Base-by-base conservation (phyloP, 1,140 invertebrate genomes). In the Delia radicum region DNA sequence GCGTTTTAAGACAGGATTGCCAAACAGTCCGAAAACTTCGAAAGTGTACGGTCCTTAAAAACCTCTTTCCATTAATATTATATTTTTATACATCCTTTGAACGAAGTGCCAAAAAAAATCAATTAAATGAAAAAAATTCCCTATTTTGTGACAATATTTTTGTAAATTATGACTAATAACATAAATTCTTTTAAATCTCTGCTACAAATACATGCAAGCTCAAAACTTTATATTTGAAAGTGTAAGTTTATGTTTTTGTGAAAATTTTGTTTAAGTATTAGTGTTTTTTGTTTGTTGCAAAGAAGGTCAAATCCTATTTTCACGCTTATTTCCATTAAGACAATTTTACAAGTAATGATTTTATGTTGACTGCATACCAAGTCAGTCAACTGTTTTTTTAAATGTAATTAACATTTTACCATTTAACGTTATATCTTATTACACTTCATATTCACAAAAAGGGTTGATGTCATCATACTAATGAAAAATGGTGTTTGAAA, bases 391-490 rank as follows among this genome's bases (percentile, higher is more conserved):
- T 26, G 27, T 28, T 65, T 65, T 65, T 29, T 65, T 27, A 65
- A 65, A 65, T 65, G 62, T 65, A 65, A 65, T 65, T 65, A 65
- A 65, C 62, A 65, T 65, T 65, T 65, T 29, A 65, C 27, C 62
- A 65, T 65, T 65, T 65, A 65, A 65, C 62, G 28, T 28, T 13
- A 29, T 65, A 26, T 65, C 26, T 65, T 13, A 65, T 65, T 65
- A 65, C 62, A 65, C 27, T 65, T n/a, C n/a, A n/a, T n/a, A n/a
- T n/a, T n/a, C 26, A 42, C 37, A 4, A n/a, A 42, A 42, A n/a
- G 12, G 37, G 12, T 42, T 42, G 37, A 3, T 42, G 37, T 3
- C 6, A 42, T n/a, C n/a, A n/a, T n/a, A n/a, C n/a, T n/a, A n/a
- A n/a, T n/a, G n/a, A n/a, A n/a, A n/a, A n/a, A n/a, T n/a, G n/a